Conservation (phyloP, 2,113 vertebrate genomes). For the Oenanthe melanoleuca region DNA sequence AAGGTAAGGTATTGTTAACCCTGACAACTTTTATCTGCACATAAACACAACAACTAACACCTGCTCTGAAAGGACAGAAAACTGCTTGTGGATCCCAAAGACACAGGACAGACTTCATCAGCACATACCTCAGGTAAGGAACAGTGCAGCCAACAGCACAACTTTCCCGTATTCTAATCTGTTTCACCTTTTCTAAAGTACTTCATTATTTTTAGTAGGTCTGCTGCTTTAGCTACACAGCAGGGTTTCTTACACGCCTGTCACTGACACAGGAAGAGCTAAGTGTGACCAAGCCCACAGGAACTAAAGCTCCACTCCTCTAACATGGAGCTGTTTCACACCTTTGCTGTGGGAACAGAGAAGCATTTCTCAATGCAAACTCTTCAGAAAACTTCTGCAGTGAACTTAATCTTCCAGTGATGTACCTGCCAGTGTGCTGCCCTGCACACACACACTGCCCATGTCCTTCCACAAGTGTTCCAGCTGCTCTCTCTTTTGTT, state of each 20-base stretch:
- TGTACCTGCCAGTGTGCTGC: constrained; percentile 74
- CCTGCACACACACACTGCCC: constrained; percentile 79
- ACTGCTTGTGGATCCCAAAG: background rate
- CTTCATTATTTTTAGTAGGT: background rate
- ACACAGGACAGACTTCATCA: background rate
- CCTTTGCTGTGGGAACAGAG: background rate
- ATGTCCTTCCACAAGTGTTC: constrained; percentile 86
- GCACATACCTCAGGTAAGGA: background rate
- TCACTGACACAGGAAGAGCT: background rate
- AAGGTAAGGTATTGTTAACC: background rate
- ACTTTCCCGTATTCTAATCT: background rate
- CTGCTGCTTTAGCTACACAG: background rate
- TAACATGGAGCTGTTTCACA: background rate
- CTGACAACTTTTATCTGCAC: background rate
- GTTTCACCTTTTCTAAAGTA: background rate
- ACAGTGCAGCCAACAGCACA: background rate
- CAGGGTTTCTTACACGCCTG: background rate
- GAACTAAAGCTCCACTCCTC: background rate
- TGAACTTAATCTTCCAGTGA: background rate
- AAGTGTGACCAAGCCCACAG: background rate
- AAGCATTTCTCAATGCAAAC: background rate
- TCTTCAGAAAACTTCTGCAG: background rate
- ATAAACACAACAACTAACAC: background rate
- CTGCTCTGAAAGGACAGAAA: background rate
- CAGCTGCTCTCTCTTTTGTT: constrained; percentile 87